Evolutionary conservation across 1,140 invertebrate genomes (phyloP), one percentile per base, ranked within the genome.

Genomic region (Lordiphosa clarofinis): DNA sequence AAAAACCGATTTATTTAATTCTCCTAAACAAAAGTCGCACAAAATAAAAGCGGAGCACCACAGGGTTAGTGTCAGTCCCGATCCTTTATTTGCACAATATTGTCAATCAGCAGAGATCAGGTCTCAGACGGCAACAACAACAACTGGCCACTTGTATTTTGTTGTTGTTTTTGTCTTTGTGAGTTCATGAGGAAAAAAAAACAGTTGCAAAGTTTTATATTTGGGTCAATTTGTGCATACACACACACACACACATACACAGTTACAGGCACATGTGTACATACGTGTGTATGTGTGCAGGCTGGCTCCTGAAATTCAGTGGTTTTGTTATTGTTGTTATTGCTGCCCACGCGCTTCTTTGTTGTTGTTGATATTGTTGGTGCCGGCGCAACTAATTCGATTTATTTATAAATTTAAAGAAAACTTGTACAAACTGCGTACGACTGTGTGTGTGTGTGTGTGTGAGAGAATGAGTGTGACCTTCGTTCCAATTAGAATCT

Each of bases 401-500:
- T 68, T 68, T 68, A 68, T 68, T 68, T 68, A 68, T 68, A 68
- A 68, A 68, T 58, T 48, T 48, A 11, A 15, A 39, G 61, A 42
- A 35, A 47, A 49, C 59, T 59, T 60, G 47, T 37, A 60, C 64
- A 59, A 19, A 33, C 33, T 62, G 48, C 10, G 19, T 36, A 15
- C 7, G 9, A 42, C 15, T 53, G 33, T 36, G 36, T 44, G 28
- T 50, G 28, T 47, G n/a, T 42, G 38, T 56, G 35, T 31, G 48
- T 54, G 35, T 53, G 40, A n/a, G n/a, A n/a, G n/a, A n/a, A n/a
- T 59, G 11, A 58, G 56, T 58, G 47, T 82, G 71, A 81, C 76
- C 76, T 81, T 81, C 76, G 76, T 79, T 68, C 66, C 74, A 81
- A 78, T 70, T 78, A 60, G 56, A 61, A 56, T 43, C 19, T n/a